A percentile compares a stretch with the other conserved stretches of the same genome.
These are phyloP conservation scores for Cryptus viduatorius DNA, from an alignment of 2,888 invertebrate species.

Conservation along the genomic window DNA sequence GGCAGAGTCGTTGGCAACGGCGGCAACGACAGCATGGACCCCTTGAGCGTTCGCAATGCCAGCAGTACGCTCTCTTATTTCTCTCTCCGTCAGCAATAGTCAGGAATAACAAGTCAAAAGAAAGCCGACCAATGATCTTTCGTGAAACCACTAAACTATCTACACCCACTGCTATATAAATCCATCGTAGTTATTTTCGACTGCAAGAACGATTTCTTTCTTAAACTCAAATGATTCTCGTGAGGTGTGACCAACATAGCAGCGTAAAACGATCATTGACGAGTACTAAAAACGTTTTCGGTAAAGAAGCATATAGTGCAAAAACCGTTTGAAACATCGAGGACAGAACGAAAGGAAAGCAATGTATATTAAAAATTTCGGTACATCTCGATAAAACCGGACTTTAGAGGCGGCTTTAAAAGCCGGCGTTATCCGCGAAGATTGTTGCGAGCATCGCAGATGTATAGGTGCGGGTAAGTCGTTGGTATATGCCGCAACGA, in stretches of 20 bases:
- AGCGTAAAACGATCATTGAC: not conserved
- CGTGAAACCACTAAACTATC: constrained; percentile 25
- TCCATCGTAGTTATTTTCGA: constrained; percentile 11
- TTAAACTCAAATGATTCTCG: not conserved
- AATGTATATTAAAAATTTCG: not conserved
- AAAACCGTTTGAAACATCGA: not conserved
- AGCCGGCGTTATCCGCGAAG: not conserved
- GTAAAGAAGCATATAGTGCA: not conserved
- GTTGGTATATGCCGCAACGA: constrained; percentile 21
- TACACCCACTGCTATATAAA: not conserved
- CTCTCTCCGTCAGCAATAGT: constrained; percentile 34
- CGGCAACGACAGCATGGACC: constrained; percentile 36
- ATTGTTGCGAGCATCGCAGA: not conserved
- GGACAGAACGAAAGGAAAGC: not conserved
- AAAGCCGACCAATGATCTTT: constrained; percentile 46
- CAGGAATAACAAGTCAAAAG: constrained; percentile 54
- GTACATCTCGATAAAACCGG: not conserved
- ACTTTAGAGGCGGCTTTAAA: not conserved
- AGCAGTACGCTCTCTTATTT: constrained; percentile 31
- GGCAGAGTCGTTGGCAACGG: constrained; percentile 8
- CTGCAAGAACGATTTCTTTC: not conserved
- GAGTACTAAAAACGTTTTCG: not conserved
- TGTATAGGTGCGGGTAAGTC: not conserved
- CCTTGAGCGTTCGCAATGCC: constrained; percentile 3
- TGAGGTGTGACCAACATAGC: not conserved